These are phyloP conservation scores for Criorhina ranunculi DNA, from an alignment of 2,888 invertebrate genomes.

Conservation along the genomic window DNA sequence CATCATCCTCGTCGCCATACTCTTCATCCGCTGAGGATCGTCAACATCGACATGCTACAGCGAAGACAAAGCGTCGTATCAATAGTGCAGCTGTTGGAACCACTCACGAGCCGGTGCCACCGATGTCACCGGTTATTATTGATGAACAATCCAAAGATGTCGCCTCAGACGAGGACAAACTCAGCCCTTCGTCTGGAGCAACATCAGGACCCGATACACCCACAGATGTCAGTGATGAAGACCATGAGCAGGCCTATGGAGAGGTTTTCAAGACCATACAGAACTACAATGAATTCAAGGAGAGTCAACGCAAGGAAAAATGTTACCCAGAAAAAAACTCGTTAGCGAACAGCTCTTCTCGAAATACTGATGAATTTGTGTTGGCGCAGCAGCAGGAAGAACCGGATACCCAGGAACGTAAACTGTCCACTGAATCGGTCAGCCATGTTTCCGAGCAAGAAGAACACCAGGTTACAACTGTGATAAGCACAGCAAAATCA, in stretches of 20 bases:
- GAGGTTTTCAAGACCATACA: constrained; percentile 60
- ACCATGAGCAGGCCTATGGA: constrained; percentile 83
- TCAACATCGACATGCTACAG: neutral
- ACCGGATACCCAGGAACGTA: constrained; percentile 21
- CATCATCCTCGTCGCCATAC: constrained; percentile 82
- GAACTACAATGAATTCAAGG: constrained; percentile 75
- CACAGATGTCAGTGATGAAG: constrained; percentile 88
- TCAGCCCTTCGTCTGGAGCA: constrained; percentile 91
- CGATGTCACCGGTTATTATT: neutral
- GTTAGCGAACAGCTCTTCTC: constrained; percentile 13
- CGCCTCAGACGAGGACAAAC: constrained; percentile 77
- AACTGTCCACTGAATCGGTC: neutral
- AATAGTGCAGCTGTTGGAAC: constrained; percentile 7
- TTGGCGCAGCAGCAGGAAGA: constrained; percentile 12
- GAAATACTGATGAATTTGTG: constrained; percentile 30
- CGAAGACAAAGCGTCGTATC: constrained; percentile 27
- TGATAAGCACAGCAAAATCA: neutral
- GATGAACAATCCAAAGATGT: constrained; percentile 81
- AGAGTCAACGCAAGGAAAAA: constrained; percentile 29
- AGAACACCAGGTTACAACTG: neutral
- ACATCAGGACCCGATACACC: constrained; percentile 96
- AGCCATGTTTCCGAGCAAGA: neutral
- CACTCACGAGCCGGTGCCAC: constrained; percentile 21
- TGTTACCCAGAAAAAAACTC: constrained; percentile 7
- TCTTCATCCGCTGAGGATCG: constrained; percentile 85